A percentile compares a stretch with the other conserved stretches of the same genome.
Conservation (phyloP, 2,113 vertebrate genomes). For the Pleuronectes platessa region DNA sequence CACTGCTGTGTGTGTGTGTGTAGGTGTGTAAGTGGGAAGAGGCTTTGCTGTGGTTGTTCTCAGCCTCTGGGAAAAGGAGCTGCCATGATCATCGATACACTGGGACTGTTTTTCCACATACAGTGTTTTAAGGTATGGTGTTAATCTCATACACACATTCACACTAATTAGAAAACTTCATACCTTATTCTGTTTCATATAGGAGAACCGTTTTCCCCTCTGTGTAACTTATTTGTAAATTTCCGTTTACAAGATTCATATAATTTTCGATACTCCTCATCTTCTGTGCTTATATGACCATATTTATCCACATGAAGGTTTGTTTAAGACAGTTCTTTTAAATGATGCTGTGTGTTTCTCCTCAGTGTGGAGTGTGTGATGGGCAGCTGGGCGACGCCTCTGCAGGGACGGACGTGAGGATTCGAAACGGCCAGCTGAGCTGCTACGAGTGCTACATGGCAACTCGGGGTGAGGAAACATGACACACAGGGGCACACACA, state of each 20-base stretch:
- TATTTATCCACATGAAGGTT: background rate
- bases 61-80: conserved; percentile 94
- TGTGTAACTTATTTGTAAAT: too few species aligned
- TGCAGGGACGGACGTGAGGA: conserved; percentile 93
- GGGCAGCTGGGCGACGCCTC: conserved; percentile 92
- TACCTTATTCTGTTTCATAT: background rate
- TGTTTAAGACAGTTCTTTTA: background rate
- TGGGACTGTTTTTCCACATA: conserved; percentile 95
- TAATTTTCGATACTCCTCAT: too few species aligned
- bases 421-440: conserved; percentile 93
- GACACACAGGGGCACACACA: background rate
- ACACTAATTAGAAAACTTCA: background rate
- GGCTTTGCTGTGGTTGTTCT: conserved; percentile 92
- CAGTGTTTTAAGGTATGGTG: conserved; percentile 93
- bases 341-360: background rate
- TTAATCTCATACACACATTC: background rate
- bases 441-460: conserved; percentile 94
- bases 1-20: conserved; percentile 27
- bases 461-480: conserved; percentile 87
- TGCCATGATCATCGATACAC: conserved; percentile 97
- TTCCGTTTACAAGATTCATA: too few species aligned
- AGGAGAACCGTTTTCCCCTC: too few species aligned
- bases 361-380: conserved; percentile 92
- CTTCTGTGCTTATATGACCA: background rate
- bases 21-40: conserved; percentile 96